phyloP scores from a whole-genome alignment of 2,888 invertebrate genomes.

The Drosophila rellima region DNA sequence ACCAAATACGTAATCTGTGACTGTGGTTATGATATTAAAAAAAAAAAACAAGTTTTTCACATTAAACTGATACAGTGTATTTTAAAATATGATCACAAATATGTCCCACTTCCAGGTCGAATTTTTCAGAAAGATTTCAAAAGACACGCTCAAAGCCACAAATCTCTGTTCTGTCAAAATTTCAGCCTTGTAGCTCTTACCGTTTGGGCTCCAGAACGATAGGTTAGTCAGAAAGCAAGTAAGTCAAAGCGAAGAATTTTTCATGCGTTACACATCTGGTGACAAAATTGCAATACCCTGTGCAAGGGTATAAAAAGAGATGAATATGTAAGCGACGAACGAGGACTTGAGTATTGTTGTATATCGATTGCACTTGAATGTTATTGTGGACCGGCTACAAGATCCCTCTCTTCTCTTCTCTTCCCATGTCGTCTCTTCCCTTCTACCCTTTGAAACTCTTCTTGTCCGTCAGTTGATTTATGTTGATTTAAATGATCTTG shows the following conservation, averaged over 20 bases:
- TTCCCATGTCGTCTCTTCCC: not conserved
- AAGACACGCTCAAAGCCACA: not conserved
- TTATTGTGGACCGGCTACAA: slow-evolving; percentile 8
- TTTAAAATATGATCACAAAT: no score
- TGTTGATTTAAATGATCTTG: slow-evolving; percentile 48
- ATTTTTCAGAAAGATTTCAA: not conserved
- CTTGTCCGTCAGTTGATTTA: slow-evolving; percentile 43
- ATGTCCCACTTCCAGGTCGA: not conserved
- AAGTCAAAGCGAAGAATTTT: not conserved
- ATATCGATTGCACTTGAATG: slow-evolving; percentile 68
- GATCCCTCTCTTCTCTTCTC: not conserved
- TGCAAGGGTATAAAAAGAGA: slow-evolving; percentile 1
- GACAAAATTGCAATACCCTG: not conserved
- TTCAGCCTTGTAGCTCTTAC: not conserved
- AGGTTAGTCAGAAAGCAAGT: not conserved
- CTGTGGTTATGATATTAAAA: not conserved
- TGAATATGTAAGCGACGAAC: slow-evolving; percentile 10
- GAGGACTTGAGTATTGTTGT: slow-evolving; percentile 44
- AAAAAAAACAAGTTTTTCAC: not conserved
- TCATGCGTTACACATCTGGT: not conserved
- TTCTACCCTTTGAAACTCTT: not conserved
- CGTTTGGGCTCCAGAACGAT: not conserved
- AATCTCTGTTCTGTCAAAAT: not conserved
- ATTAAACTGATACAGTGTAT: not conserved
- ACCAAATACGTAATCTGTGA: not conserved